A percentile compares a stretch with the other conserved stretches of the same genome.
These are phyloP conservation scores for Camptogramma bilineatum DNA, from an alignment of 2,888 invertebrate species.

Conservation along the genomic window DNA sequence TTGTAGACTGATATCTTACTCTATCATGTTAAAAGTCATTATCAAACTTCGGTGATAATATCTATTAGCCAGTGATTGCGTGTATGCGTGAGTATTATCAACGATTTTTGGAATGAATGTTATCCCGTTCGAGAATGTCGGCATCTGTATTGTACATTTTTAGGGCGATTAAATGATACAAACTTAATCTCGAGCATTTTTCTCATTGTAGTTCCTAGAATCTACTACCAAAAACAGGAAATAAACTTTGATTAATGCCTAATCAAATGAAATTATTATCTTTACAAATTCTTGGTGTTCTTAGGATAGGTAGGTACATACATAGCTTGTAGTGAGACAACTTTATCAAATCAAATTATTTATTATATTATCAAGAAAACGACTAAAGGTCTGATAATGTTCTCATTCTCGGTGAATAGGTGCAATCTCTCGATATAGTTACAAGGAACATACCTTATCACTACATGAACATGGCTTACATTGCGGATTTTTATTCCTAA, in stretches of 20 bases:
- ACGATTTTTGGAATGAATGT: conserved; percentile 66
- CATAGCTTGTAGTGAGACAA: too few species aligned
- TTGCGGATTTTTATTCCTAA: too few species aligned
- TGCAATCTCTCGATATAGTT: too few species aligned
- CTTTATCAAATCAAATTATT: too few species aligned
- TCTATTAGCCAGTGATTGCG: conserved; percentile 75
- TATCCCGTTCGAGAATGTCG: conserved; percentile 77
- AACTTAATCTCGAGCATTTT: conserved; percentile 61
- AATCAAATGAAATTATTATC: too few species aligned
- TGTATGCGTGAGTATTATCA: conserved; percentile 78
- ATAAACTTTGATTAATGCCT: not conserved
- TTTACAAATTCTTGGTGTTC: too few species aligned
- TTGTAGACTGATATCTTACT: conserved; percentile 73
- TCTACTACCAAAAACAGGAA: not conserved
- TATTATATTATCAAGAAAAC: too few species aligned
- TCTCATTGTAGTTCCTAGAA: conserved; percentile 31
- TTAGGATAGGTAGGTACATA: too few species aligned
- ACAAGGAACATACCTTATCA: too few species aligned
- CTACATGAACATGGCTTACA: too few species aligned
- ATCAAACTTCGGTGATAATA: conserved; percentile 70
- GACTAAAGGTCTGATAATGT: too few species aligned
- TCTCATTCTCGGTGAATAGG: too few species aligned
- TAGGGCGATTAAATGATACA: conserved; percentile 84
- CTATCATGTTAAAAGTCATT: conserved; percentile 70
- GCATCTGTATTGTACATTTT: conserved; percentile 83